Evolutionary conservation across 1,140 invertebrate species (phyloP).

Genomic region (Drosophila cardini): DNA sequence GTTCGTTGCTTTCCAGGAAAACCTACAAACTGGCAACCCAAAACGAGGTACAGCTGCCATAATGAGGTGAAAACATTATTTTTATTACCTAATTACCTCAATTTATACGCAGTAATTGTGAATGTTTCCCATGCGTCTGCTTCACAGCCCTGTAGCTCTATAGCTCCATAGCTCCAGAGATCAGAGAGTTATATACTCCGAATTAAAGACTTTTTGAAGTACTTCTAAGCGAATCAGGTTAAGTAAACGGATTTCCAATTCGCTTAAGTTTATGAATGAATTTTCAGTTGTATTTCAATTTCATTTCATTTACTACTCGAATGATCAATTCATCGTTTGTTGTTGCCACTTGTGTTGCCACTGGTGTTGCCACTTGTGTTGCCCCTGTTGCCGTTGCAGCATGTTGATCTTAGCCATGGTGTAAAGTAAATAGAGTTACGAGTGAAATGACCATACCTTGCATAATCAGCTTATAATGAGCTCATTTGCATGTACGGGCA

Average conservation of each 20-base stretch:
- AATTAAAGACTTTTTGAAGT: conserved; percentile 27
- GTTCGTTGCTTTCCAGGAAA: conserved; percentile 57
- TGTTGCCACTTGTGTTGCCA: conserved; percentile 20
- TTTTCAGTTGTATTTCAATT: conserved; percentile 53
- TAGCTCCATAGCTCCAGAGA: conserved; percentile 9
- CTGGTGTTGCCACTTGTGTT: conserved; percentile 13
- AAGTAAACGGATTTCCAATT: conserved; percentile 79
- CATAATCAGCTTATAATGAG: conserved; percentile 77
- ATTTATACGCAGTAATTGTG: conserved; percentile 79
- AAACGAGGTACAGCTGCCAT: conserved; percentile 54
- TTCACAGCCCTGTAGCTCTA: conserved; percentile 26
- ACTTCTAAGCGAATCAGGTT: conserved; percentile 56
- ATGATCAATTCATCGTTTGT: conserved; percentile 55
- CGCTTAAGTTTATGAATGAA: conserved; percentile 78
- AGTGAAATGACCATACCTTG: conserved; percentile 49
- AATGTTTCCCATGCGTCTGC: conserved; percentile 48
- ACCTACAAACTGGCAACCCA: conserved; percentile 32
- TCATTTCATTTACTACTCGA: conserved; percentile 7
- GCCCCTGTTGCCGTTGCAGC: neutral
- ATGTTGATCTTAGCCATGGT: conserved; percentile 31
- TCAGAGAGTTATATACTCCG: neutral
- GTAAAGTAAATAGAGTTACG: conserved; percentile 45
- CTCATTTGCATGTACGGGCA: conserved; percentile 66
- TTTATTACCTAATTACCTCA: conserved; percentile 84
- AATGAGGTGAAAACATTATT: conserved; percentile 83